Percentiles rank a stretch among this genome's conserved stretches.
phyloP scores from a whole-genome alignment of 1,140 invertebrate species.

The Phymorhynchus buccinoides region DNA sequence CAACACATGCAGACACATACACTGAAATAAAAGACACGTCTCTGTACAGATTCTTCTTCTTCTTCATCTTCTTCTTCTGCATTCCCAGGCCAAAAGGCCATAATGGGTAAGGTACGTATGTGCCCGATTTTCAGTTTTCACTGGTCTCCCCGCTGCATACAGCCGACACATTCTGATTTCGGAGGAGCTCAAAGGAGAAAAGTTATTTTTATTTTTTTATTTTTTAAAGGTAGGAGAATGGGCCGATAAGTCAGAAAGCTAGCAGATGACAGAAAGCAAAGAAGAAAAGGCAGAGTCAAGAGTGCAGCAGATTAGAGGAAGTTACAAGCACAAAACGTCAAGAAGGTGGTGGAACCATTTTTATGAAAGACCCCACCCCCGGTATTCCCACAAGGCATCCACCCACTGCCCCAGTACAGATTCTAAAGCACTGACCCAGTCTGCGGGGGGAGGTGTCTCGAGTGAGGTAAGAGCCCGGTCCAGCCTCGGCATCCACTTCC shows the following conservation, averaged over 20 bases:
- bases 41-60: not conserved
- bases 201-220: too few species aligned
- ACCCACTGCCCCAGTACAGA: not conserved
- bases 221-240: too few species aligned
- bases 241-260: too few species aligned
- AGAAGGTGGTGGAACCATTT: not conserved
- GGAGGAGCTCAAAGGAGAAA: too few species aligned
- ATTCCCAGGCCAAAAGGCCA: not conserved
- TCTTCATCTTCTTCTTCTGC: not conserved
- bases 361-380: not conserved
- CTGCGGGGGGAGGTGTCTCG: not conserved
- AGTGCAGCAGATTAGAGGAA: too few species aligned
- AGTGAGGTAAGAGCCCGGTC: not conserved
- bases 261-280: too few species aligned
- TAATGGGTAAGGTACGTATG: too few species aligned
- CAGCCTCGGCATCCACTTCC: not conserved
- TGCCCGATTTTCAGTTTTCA: too few species aligned
- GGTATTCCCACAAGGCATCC: too few species aligned
- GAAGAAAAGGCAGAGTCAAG: too few species aligned
- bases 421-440: conserved; percentile 4
- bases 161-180: not conserved
- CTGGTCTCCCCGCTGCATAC: not conserved
- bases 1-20: not conserved
- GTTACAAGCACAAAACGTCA: not conserved
- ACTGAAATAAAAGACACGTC: too few species aligned